These are phyloP conservation scores for Narcine bancroftii DNA, from an alignment of 2,113 vertebrate species.

Conservation along the genomic window DNA sequence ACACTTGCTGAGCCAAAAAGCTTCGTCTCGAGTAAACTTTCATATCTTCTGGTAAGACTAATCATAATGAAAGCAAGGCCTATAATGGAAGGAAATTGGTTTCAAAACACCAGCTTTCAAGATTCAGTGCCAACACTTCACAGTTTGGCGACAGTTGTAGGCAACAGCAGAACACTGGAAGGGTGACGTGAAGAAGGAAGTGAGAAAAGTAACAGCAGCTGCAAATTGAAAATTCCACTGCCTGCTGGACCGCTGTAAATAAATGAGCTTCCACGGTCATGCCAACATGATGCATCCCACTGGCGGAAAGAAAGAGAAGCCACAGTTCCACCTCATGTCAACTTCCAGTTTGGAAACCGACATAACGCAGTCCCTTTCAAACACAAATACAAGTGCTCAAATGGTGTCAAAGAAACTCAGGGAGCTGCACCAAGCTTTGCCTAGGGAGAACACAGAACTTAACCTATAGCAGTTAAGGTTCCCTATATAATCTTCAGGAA, in stretches of 20 bases:
- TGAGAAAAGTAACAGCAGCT: neutral
- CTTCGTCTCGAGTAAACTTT: neutral
- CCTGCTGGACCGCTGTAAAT: neutral
- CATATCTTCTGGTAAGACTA: neutral
- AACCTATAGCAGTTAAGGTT: neutral
- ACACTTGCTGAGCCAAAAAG: neutral
- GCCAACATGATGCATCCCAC: neutral
- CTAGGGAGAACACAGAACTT: neutral
- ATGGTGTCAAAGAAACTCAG: neutral
- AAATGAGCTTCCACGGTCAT: neutral
- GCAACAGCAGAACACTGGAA: conserved; percentile 7
- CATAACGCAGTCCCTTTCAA: neutral
- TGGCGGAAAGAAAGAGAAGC: neutral
- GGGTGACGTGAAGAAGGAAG: neutral
- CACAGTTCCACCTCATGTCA: neutral
- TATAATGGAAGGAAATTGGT: conserved; percentile 16
- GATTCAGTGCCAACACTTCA: neutral
- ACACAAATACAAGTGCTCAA: neutral
- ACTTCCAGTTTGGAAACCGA: neutral
- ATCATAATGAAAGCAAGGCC: conserved; percentile 6
- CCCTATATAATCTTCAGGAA: neutral
- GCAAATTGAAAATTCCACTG: neutral
- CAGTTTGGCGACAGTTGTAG: neutral
- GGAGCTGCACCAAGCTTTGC: neutral
- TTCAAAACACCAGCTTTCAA: neutral